Base-by-base conservation (phyloP, 2,888 invertebrate genomes). In the Helobdella robusta region DNA sequence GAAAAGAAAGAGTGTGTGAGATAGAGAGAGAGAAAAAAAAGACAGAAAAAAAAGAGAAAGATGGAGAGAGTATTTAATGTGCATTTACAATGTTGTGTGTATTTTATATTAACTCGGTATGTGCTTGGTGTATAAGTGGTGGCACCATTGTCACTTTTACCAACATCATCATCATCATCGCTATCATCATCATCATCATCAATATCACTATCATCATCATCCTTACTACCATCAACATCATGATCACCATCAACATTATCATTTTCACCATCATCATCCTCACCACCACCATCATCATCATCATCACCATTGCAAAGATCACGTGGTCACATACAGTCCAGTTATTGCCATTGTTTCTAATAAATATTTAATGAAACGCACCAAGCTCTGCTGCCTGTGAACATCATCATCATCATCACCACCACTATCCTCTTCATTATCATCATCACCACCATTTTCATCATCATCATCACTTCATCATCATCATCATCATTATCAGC, bases 271-370 rank as follows among this genome's bases (percentile, higher is more conserved):
- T 1, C n/a, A 18, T 48, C 48, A 48, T 48, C 11, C 2, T 8
- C 48, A 48, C 25, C 48, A 15, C 25, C 48, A 48, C 8, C 48
- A 48, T 48, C n/a, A 2, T 48, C 48, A 48, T 48, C 48, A 48
- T 15, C n/a, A 18, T 25, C 11, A 48, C 20, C 4, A 48, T 4
- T 8, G 8, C 4, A 2, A 48, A n/a, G n/a, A n/a, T n/a, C n/a
- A n/a, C n/a, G n/a, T n/a, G n/a, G n/a, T n/a, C n/a, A n/a, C n/a
- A n/a, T n/a, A n/a, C n/a, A n/a, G n/a, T n/a, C n/a, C n/a, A n/a
- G n/a, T n/a, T n/a, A n/a, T n/a, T n/a, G n/a, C n/a, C n/a, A n/a
- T n/a, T n/a, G n/a, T n/a, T n/a, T n/a, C n/a, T n/a, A n/a, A n/a
- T n/a, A n/a, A n/a, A n/a, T n/a, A n/a, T n/a, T n/a, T n/a, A n/a